Evolutionary conservation across 2,113 vertebrate species (phyloP), one percentile per base, ranked within the genome.

Genomic region (Colinus virginianus): DNA sequence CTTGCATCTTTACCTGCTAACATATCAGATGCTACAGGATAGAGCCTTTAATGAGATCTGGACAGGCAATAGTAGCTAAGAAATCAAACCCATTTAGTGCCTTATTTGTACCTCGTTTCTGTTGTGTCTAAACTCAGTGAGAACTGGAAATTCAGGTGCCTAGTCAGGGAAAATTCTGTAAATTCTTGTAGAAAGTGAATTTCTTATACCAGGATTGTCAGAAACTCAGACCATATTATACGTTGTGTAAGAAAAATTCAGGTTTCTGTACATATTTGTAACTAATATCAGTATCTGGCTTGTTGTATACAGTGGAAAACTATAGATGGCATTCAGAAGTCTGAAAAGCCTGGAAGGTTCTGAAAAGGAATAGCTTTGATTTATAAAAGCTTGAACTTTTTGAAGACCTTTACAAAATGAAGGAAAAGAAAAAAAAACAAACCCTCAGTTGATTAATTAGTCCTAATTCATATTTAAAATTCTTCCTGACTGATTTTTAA

Each of bases 401-500:
- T 46, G 67, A 95, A 93, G 71, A 89, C 75, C 45, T 94, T 94
- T 82, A 63, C 17, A 84, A 90, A 93, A 76, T 22, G 3, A 6
- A 32, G 30, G 17, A 20, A 64, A 72, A 84, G 11, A 16, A 84
- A 15, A 15, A 16, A 84, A 15, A 15, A 32, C 36, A 36, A 63
- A 12, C 3, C 7, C 20, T 90, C 53, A 49, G 72, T 64, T 96
- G 82, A 95, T 96, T 96, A 94, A 95, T 96, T 95, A 95, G 56
- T 74, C 68, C 69, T 94, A 95, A 96, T 91, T 95, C 92, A 88
- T 93, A 88, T 94, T 95, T 96, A 34, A 95, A 91, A 94, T 81
- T 76, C 85, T 94, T 95, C 91, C 90, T 87, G 91, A 69, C 7
- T 94, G 83, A 87, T 85, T 95, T 91, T 81, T 90, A 53, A 91